Evolutionary conservation across 2,888 invertebrate genomes (phyloP), one percentile per base, ranked within the genome.

Genomic region (Lampropteryx suffumata): DNA sequence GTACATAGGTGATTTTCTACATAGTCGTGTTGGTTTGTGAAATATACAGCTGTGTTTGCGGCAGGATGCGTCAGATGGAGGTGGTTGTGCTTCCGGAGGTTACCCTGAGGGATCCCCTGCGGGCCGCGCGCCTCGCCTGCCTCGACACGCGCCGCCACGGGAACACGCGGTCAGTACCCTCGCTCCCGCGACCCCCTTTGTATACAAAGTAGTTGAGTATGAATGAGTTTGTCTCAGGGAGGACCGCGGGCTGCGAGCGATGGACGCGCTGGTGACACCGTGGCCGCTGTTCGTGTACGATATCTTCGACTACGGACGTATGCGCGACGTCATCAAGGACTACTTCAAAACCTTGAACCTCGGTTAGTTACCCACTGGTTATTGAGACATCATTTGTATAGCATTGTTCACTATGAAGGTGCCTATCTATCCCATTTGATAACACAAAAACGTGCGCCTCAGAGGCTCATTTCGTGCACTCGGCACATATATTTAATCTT

Each of bases 211-310:
- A n/a, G n/a, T n/a, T n/a, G n/a, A n/a, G n/a, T 17, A 17, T 17
- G 17, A 3, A 17, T 17, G 17, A 17, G 4, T 17, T 11, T 17
- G 17, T 2, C 17, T 43, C 65, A 73, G 76, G 40, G 13, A 57
- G 57, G 61, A 64, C 47, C 50, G 56, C 35, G 63, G 57, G 28
- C 59, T 75, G 67, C 81, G 78, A 44, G 32, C 57, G 27, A 57
- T 82, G 73, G 87, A 88, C 69, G 85, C 90, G 61, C 70, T 74
- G 55, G 57, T 71, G 44, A 82, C 89, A 51, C 74, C 87, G 51
- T 90, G 90, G 90, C 90, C 90, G 64, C 70, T 61, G 40, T 89
- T 88, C 78, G 78, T 91, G 61, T 84, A 77, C 74, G 77, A 84
- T 59, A 69, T 79, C 52, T 80, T 85, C 72, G 80, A 89, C 71